Percentiles rank a stretch among this genome's conserved stretches.
These are phyloP conservation scores for Balaenoptera acutorostrata DNA, from an alignment of 2,113 vertebrate genomes.

Conservation along the genomic window DNA sequence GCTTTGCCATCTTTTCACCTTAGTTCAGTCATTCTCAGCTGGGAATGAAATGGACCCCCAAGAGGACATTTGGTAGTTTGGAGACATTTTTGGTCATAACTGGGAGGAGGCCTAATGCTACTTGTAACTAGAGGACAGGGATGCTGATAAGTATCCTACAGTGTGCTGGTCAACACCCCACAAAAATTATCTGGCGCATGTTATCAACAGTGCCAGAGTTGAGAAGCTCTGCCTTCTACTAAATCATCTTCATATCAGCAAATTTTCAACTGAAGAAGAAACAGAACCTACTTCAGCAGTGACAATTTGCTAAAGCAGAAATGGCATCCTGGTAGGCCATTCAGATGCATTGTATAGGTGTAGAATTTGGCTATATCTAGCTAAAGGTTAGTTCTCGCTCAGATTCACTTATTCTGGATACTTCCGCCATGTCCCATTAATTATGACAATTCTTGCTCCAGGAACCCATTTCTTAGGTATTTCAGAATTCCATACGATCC, in stretches of 20 bases:
- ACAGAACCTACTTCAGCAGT: background rate
- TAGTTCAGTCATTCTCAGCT: background rate
- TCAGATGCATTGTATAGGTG: no score
- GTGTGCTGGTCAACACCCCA: background rate
- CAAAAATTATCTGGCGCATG: background rate
- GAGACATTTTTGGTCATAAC: background rate
- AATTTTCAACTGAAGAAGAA: background rate
- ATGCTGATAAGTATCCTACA: background rate
- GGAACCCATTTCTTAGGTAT: background rate
- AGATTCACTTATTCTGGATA: background rate
- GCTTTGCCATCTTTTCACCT: background rate
- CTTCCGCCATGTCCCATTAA: background rate
- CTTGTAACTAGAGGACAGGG: background rate
- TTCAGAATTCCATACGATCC: background rate
- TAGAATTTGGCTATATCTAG: background rate
- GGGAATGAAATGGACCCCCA: background rate
- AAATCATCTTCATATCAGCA: background rate
- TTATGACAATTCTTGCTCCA: background rate
- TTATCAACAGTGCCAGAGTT: background rate
- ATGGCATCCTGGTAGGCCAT: no score
- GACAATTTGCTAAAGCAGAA: background rate
- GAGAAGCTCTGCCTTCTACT: background rate
- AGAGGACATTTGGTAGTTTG: background rate
- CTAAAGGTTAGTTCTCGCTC: background rate
- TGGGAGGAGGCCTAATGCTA: background rate